Percentiles rank a stretch among this genome's conserved stretches.
Evolutionary conservation across 2,797 vertebrate genomes (phyloP).

Genomic region (Chelidonichthys spinosus): DNA sequence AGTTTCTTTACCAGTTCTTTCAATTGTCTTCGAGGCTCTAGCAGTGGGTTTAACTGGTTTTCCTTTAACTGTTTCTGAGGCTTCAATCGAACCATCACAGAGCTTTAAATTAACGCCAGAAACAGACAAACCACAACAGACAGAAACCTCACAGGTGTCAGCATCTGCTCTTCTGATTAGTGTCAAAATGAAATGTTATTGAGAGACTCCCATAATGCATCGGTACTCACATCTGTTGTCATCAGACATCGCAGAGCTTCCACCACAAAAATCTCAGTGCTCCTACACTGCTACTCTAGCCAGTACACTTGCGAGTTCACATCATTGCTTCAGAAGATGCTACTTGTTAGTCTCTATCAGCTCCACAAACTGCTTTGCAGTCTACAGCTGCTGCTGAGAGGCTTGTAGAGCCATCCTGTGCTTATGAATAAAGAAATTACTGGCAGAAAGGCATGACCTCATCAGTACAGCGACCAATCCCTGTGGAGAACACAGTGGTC

Average conservation of each 20-base stretch:
- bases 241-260: conserved; percentile 27
- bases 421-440: conserved; percentile 51
- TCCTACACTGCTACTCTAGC: too few species aligned
- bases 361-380: too few species aligned
- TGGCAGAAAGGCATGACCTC: conserved; percentile 39
- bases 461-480: conserved; percentile 44
- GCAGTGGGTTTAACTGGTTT: neutral
- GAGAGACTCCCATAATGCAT: conserved; percentile 21
- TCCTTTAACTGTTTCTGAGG: neutral
- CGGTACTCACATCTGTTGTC: conserved; percentile 53
- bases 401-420: conserved; percentile 8
- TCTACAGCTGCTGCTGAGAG: neutral
- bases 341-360: neutral
- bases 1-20: neutral
- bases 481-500: conserved; percentile 34
- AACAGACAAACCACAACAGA: neutral
- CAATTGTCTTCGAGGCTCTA: neutral
- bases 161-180: neutral
- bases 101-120: neutral
- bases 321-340: neutral
- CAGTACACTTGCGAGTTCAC: too few species aligned
- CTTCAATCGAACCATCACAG: neutral
- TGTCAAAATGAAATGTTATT: neutral
- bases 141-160: neutral
- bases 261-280: conserved; percentile 38